Percentiles rank a stretch among this genome's conserved stretches.
Conservation (phyloP, 1,140 invertebrate species). For the Charaxes varanes region DNA sequence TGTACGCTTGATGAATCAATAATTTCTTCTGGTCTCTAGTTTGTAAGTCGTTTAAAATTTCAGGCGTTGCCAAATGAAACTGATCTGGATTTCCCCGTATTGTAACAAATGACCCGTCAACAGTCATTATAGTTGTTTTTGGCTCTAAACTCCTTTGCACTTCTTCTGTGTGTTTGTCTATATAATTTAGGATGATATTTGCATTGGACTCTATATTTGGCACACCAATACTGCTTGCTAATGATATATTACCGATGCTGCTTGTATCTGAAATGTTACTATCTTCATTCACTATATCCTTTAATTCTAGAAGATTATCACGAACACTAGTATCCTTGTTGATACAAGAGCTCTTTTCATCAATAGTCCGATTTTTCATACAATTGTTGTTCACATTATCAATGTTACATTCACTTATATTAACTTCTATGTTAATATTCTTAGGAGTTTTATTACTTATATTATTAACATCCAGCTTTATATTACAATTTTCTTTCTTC, state of each 20-base stretch:
- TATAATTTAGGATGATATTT: constrained; percentile 22
- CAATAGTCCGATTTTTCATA: no score
- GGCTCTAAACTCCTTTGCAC: neutral
- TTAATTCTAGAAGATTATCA: constrained; percentile 24
- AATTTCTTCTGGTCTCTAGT: constrained; percentile 24
- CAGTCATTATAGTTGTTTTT: constrained; percentile 13
- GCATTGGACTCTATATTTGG: constrained; percentile 22
- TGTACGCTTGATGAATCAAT: constrained; percentile 33
- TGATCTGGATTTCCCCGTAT: constrained; percentile 28
- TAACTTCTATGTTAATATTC: no score
- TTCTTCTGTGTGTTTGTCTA: constrained; percentile 30
- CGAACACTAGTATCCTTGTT: neutral
- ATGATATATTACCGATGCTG: constrained; percentile 31
- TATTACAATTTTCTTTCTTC: no score
- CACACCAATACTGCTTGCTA: constrained; percentile 21
- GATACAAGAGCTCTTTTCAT: no score
- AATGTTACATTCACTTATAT: no score
- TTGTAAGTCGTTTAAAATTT: constrained; percentile 25
- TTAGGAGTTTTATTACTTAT: neutral
- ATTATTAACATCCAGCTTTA: neutral
- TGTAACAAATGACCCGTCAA: constrained; percentile 26
- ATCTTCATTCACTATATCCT: constrained; percentile 30
- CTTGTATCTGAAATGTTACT: constrained; percentile 31
- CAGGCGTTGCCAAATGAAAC: constrained; percentile 36
- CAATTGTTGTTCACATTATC: no score